Base-by-base conservation (phyloP, 2,888 invertebrate genomes). In the Papilio protenor region DNA sequence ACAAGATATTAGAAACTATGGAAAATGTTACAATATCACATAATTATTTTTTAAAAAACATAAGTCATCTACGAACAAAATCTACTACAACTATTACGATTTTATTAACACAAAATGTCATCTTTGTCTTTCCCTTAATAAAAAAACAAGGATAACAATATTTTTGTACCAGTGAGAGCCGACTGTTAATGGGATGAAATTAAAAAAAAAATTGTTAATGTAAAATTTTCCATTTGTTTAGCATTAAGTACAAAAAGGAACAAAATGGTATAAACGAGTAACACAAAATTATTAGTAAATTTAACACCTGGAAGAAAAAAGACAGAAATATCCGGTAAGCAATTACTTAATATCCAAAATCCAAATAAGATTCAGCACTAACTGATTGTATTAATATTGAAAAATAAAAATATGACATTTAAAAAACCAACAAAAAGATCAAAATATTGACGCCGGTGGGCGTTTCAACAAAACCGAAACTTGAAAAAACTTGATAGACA, bases 401-500 rank as follows among this genome's bases (percentile, higher is more conserved):
- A 18, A 73, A 76, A 76, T 73, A 49, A 77, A 74, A 73, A 11
- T 61, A 70, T 47, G 69, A 45, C 14, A 33, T 45, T 45, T 23
- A 59, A 45, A 70, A 21, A 47, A 21, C 49, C 49, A 47, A 49
- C 21, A 12, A 16, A 33, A 21, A 33, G 8, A 21, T 40, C 5
- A 52, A 61, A 61, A 61, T 33, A 47, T 75, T 64, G 45, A 52
- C 61, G 33, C 55, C 47, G 23, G 71, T n/a, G 27, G 55, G 16
- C 23, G 59, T 72, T 73, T 12, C 33, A 73, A 81, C 76, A 77
- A 66, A 71, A 77, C 72, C 66, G 69, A 77, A 77, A 75, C 57
- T 78, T 80, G 77, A 72, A 80, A 77, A 73, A 81, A 82, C 76
- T 81, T 80, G 77, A 77, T 59, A 78, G 79, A 64, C 21, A 69